Base-by-base conservation (phyloP, 2,888 invertebrate species). In the Pteria penguin region DNA sequence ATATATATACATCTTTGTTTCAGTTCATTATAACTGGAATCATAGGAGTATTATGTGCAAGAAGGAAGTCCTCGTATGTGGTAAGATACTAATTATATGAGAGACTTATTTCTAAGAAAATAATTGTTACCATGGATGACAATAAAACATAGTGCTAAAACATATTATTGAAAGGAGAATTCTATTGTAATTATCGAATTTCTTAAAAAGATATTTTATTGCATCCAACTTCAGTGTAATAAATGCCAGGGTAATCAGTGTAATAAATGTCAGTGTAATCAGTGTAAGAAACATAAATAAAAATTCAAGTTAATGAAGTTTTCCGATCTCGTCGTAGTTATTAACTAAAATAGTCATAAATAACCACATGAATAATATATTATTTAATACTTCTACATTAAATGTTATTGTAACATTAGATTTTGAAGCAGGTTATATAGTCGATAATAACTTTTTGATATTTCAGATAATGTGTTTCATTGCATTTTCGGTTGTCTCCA, bases 391-490 rank as follows among this genome's bases (percentile, higher is more conserved):
- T n/a, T n/a, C n/a, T n/a, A n/a, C n/a, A n/a, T n/a, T n/a, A n/a
- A n/a, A n/a, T n/a, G n/a, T n/a, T n/a, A n/a, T n/a, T n/a, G n/a
- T n/a, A n/a, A n/a, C n/a, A n/a, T n/a, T n/a, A n/a, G n/a, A n/a
- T n/a, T n/a, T n/a, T n/a, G n/a, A n/a, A n/a, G n/a, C n/a, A n/a
- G n/a, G n/a, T n/a, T n/a, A n/a, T n/a, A n/a, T n/a, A n/a, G n/a
- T n/a, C n/a, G n/a, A n/a, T n/a, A n/a, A n/a, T n/a, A n/a, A n/a
- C 57, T 67, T 45, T 66, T 72, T 61, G 76, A 3, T 76, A 32
- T 86, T 87, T 71, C 90, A 92, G 92, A 92, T 92, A 66, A 90
- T 92, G 90, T 92, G 92, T 72, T 92, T 92, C 83, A 91, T 91
- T 18, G 92, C 92, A 4, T 91, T 91, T 75, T 90, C 91, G 27